Conservation (phyloP, 2,797 vertebrate species). For the Pristis pectinata region DNA sequence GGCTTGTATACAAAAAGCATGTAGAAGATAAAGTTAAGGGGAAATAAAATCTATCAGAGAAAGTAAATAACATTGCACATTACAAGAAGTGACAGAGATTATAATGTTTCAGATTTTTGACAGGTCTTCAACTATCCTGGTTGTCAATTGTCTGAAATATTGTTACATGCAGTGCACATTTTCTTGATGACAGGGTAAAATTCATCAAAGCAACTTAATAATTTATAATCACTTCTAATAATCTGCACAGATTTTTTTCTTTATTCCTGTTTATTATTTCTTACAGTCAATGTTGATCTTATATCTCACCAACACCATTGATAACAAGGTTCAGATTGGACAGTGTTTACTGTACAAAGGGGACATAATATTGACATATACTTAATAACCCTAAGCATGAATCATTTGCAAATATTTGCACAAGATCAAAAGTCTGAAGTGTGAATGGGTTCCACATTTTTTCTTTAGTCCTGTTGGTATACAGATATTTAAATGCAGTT, state of each 20-base stretch:
- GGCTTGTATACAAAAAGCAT: not conserved
- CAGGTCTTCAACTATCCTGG: not conserved
- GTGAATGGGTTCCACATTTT: not conserved
- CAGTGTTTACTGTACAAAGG: not conserved
- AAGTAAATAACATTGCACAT: not conserved
- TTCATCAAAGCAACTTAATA: not conserved
- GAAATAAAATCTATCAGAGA: not conserved
- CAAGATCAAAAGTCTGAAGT: not conserved
- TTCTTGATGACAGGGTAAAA: not conserved
- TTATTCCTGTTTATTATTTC: not conserved
- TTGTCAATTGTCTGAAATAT: not conserved
- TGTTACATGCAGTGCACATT: not conserved
- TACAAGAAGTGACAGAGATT: not conserved
- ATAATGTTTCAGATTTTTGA: not conserved
- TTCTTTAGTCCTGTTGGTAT: not conserved
- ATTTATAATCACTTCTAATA: not conserved
- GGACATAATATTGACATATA: not conserved
- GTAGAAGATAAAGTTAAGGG: not conserved
- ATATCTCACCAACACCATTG: not conserved
- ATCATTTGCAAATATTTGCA: not conserved
- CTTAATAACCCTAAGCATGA: not conserved
- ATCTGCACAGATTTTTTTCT: not conserved
- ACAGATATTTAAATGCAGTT: not conserved
- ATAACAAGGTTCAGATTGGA: not conserved
- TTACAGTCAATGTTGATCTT: not conserved